These are phyloP conservation scores for Malacosoma neustria DNA, from an alignment of 2,888 invertebrate species.

Conservation along the genomic window DNA sequence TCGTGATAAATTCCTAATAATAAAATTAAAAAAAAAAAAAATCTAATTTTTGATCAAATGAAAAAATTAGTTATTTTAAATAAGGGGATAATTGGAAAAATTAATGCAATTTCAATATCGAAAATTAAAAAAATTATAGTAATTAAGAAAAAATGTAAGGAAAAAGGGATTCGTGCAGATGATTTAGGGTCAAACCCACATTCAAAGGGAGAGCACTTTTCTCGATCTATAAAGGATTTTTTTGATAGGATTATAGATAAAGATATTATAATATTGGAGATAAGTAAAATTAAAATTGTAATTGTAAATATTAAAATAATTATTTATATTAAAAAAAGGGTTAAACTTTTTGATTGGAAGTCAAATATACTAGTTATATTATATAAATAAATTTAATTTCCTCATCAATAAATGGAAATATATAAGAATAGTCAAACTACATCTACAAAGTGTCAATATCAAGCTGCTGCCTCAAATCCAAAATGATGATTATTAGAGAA, in stretches of 20 bases:
- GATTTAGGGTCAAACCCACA: conserved; percentile 57
- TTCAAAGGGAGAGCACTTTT: conserved; percentile 79
- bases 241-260: conserved; percentile 67
- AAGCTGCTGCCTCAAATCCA: conserved; percentile 53
- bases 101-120: conserved; percentile 81
- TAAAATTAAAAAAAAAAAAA: conserved; percentile 69
- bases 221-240: conserved; percentile 75
- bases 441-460: conserved; percentile 60
- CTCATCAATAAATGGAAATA: conserved; percentile 81
- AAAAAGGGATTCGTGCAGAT: conserved; percentile 48
- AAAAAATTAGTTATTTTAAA: conserved; percentile 39
- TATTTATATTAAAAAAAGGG: conserved; percentile 74
- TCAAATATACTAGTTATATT: conserved; percentile 82
- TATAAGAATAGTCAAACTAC: conserved; percentile 55
- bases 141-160: conserved; percentile 77
- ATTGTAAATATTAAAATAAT: conserved; percentile 52
- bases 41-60: conserved; percentile 37
- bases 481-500: conserved; percentile 48
- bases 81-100: conserved; percentile 72
- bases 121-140: conserved; percentile 82
- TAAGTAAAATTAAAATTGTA: conserved; percentile 39
- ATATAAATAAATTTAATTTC: conserved; percentile 75
- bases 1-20: conserved; percentile 55
- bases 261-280: conserved; percentile 63
- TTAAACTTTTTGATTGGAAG: conserved; percentile 82